These are phyloP conservation scores for Drosophila tani DNA, from an alignment of 1,140 invertebrate genomes.

Conservation along the genomic window DNA sequence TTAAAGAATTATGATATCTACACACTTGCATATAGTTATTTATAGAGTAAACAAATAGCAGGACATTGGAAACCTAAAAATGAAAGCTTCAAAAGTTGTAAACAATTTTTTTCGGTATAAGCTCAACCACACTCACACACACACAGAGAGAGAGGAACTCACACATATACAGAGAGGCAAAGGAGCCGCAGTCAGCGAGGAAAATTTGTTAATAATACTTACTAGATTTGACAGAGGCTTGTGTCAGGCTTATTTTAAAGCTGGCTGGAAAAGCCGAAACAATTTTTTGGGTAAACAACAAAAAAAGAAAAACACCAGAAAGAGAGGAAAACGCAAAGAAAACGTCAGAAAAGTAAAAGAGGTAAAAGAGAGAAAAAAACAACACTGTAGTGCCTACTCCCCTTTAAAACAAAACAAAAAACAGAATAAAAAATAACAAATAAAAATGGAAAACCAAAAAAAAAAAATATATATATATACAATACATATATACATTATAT, in stretches of 20 bases:
- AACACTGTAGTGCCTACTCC: slow-evolving; percentile 84
- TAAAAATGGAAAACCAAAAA: slow-evolving; percentile 56
- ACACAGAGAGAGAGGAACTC: slow-evolving; percentile 36
- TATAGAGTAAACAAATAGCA: slow-evolving; percentile 51
- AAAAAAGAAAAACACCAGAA: slow-evolving; percentile 5
- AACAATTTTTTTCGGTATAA: slow-evolving; percentile 58
- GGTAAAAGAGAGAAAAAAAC: slow-evolving; percentile 56
- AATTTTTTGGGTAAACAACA: slow-evolving; percentile 60
- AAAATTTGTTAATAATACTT: slow-evolving; percentile 58
- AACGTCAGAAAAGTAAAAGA: slow-evolving; percentile 40
- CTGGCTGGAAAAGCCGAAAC: slow-evolving; percentile 31
- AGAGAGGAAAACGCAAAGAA: slow-evolving; percentile 23
- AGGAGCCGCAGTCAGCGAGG: slow-evolving; percentile 19
- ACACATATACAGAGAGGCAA: slow-evolving; percentile 41
- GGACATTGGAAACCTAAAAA: slow-evolving; percentile 55
- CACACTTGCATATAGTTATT: slow-evolving; percentile 46
- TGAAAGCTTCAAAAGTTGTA: slow-evolving; percentile 57
- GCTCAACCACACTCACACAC: slow-evolving; percentile 35
- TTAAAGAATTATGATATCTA: slow-evolving; percentile 44
- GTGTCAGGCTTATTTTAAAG: slow-evolving; percentile 66
- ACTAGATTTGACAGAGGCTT: slow-evolving; percentile 48
- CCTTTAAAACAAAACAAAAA: slow-evolving; percentile 51
- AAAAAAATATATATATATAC: slow-evolving; percentile 73
- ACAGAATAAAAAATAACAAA: slow-evolving; percentile 46
- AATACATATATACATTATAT: slow-evolving; percentile 80